Percentiles rank a stretch among this genome's conserved stretches.
phyloP scores from a whole-genome alignment of 2,797 vertebrate genomes.

The Hoplostethus atlanticus region DNA sequence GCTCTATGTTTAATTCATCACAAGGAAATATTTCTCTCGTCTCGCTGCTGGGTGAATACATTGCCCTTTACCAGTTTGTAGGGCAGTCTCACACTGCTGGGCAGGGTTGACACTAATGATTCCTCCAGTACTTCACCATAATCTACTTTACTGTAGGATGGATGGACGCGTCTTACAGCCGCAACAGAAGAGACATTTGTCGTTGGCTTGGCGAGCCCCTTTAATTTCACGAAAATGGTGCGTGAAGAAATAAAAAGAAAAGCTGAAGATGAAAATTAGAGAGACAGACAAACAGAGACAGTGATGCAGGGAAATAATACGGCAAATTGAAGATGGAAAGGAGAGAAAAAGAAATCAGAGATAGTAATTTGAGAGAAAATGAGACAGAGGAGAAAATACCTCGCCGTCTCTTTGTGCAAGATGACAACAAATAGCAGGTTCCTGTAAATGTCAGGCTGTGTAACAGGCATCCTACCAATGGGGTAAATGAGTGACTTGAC shows the following conservation, averaged over 20 bases:
- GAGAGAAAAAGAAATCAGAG: neutral
- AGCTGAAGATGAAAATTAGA: too few relatives aligned
- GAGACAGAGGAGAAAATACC: constrained; percentile 53
- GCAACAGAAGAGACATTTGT: neutral
- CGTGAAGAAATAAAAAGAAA: too few relatives aligned
- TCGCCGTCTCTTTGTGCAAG: constrained; percentile 42
- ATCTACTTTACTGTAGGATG: neutral
- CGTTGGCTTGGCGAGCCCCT: too few relatives aligned
- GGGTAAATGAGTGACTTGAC: constrained; percentile 56
- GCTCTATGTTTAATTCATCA: too few relatives aligned
- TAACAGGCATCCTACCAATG: constrained; percentile 47
- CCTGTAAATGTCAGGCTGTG: constrained; percentile 65
- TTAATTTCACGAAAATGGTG: too few relatives aligned
- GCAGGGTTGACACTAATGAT: too few relatives aligned
- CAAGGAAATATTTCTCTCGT: too few relatives aligned
- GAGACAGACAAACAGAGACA: neutral
- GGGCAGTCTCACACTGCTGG: too few relatives aligned
- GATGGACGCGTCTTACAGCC: constrained; percentile 27
- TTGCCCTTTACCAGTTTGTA: too few relatives aligned
- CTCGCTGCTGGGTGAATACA: too few relatives aligned
- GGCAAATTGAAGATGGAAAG: constrained; percentile 22
- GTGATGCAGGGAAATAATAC: neutral
- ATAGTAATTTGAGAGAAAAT: constrained; percentile 42
- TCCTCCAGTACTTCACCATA: too few relatives aligned
- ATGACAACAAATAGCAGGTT: constrained; percentile 55